Conservation (phyloP, 2,888 invertebrate species). For the Sipha maydis region DNA sequence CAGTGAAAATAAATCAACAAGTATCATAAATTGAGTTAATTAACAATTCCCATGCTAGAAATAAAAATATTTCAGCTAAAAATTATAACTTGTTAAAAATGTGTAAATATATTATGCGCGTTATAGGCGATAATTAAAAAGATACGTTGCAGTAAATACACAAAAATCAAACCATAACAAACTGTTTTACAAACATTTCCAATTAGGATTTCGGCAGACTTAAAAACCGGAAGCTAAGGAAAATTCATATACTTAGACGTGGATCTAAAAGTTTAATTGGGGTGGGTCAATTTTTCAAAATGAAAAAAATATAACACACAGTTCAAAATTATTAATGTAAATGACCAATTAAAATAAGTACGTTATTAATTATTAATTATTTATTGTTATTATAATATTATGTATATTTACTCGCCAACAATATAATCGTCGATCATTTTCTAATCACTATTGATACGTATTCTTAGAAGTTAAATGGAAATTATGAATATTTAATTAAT, state of each 20-base stretch:
- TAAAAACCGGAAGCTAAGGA: neutral
- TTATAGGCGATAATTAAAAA: neutral
- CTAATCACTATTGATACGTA: too few relatives aligned
- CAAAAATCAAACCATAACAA: conserved; percentile 44
- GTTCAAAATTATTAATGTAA: too few relatives aligned
- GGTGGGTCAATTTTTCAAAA: too few relatives aligned
- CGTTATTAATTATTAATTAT: too few relatives aligned
- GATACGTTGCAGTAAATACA: neutral
- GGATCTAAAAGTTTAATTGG: too few relatives aligned
- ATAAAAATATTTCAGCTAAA: conserved; percentile 33
- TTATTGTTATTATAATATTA: too few relatives aligned
- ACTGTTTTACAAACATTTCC: conserved; percentile 11
- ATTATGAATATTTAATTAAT: too few relatives aligned
- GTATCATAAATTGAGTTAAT: conserved; percentile 8
- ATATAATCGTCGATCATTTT: too few relatives aligned
- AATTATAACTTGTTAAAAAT: neutral
- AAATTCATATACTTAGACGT: neutral
- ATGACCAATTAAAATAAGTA: too few relatives aligned
- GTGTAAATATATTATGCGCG: neutral
- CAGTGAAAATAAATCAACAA: neutral
- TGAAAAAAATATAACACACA: too few relatives aligned
- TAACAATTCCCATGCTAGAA: conserved; percentile 15
- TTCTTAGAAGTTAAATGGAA: too few relatives aligned
- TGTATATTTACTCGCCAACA: too few relatives aligned
- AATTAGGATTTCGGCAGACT: neutral